Evolutionary conservation across 2,113 vertebrate species (phyloP), one percentile per base, ranked within the genome.

Genomic region (Ariopsis seemanni): DNA sequence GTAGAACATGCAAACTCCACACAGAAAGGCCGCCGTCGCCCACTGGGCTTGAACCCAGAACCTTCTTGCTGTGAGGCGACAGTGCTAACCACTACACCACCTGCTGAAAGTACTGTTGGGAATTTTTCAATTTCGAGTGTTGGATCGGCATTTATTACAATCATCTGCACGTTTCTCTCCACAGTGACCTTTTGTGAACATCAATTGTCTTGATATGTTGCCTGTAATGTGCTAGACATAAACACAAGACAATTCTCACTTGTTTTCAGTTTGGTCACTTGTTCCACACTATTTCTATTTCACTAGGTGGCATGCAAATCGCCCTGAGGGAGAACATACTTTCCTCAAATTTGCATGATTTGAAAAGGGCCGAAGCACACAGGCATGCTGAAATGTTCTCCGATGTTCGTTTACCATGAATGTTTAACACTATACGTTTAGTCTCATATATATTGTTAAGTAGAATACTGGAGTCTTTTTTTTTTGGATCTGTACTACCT

Each of bases 271-370:
- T 62, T 48, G 48, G 9, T 62, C 79, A 82, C 30, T 82, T 27
- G 52, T 27, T 42, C n/a, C 27, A 81, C 12, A 12, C 4, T 52
- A 48, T 77, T 77, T 80, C 9, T 82, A 1, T 62, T 62, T 82
- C 30, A 55, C 55, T 60, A 60, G 4, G 55, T 60, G 30, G 6
- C 10, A 48, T 82, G 18, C 20, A 48, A 57, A 82, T 82, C 0
- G 18, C 30, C 27, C 4, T 11, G 62, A 20, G 57, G 57, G 30
- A 42, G 58, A 82, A 48, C 18, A 82, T 30, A 48, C 30, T 48
- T 62, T 62, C 30, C 18, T 42, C 9, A 82, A 62, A 82, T 82
- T 82, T 82, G 79, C 79, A 82, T 82, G 57, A 62, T 62, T 42
- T 82, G 11, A 82, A 82, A 81, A 60, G 42, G 18, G 79, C 20